Evolutionary conservation across 2,797 vertebrate species (phyloP).

Genomic region (Sebastes steindachneri): DNA sequence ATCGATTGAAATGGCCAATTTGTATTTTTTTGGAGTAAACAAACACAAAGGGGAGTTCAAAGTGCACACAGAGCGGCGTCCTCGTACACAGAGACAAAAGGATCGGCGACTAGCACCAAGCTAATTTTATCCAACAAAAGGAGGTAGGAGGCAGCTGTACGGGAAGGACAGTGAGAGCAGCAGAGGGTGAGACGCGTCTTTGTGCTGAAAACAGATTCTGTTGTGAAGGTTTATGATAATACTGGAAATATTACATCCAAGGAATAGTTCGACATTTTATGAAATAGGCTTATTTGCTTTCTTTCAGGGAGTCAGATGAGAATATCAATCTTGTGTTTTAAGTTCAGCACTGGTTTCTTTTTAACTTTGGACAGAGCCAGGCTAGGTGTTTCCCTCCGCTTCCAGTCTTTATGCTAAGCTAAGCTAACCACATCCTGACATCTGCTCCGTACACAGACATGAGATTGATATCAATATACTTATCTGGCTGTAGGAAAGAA

Average conservation of each 20-base stretch:
- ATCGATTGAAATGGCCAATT: background rate
- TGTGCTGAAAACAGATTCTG: background rate
- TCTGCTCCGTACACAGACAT: background rate
- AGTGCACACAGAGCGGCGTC: background rate
- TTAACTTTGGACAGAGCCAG: background rate
- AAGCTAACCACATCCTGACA: background rate
- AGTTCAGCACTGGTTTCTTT: background rate
- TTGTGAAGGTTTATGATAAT: background rate
- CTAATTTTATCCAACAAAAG: conserved; percentile 77
- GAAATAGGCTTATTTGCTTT: background rate
- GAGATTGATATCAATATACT: background rate
- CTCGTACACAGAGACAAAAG: conserved; percentile 47
- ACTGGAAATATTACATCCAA: background rate
- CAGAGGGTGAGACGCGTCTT: background rate
- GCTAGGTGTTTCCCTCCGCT: background rate
- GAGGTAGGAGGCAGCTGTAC: conserved; percentile 71
- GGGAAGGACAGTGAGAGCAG: conserved; percentile 69
- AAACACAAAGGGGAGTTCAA: background rate
- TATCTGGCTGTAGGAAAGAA: background rate
- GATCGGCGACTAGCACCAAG: conserved; percentile 19
- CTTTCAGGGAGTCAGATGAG: background rate
- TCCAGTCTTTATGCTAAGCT: background rate
- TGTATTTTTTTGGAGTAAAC: background rate
- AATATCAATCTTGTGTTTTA: background rate
- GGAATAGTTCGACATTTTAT: too few species aligned